Conservation (phyloP, 2,888 invertebrate genomes). For the Tholera decimalis region DNA sequence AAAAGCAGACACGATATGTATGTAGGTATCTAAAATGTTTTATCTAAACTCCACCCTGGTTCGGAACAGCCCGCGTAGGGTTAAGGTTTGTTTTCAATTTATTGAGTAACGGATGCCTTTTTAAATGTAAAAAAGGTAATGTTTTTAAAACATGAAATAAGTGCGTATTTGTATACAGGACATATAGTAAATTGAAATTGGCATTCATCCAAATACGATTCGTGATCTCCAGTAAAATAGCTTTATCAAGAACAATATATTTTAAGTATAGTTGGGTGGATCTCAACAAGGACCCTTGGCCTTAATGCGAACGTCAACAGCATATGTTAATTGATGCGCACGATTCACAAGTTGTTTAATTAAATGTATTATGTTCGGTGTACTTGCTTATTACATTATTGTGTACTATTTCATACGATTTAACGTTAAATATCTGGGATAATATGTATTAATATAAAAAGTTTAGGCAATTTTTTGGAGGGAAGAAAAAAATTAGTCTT, state of each 20-base stretch:
- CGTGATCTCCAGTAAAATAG: conserved; percentile 41
- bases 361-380: conserved; percentile 52
- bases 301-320: conserved; percentile 77
- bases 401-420: conserved; percentile 25
- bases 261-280: conserved; percentile 52
- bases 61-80: background rate
- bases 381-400: conserved; percentile 34
- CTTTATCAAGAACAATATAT: conserved; percentile 47
- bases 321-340: conserved; percentile 66
- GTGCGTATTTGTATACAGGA: background rate
- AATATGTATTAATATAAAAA: too few relatives aligned
- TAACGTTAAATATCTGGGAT: background rate
- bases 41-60: background rate
- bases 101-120: background rate
- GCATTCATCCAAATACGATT: conserved; percentile 13
- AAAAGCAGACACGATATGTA: background rate
- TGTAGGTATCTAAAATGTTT: background rate
- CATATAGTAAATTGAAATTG: background rate
- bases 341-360: conserved; percentile 63
- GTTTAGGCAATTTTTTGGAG: too few relatives aligned
- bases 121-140: background rate
- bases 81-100: conserved; percentile 9
- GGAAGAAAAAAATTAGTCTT: too few relatives aligned
- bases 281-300: conserved; percentile 74
- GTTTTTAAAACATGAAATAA: background rate